These are phyloP conservation scores for Trichonephila clavata DNA, from an alignment of 1,140 invertebrate species.

Conservation along the genomic window DNA sequence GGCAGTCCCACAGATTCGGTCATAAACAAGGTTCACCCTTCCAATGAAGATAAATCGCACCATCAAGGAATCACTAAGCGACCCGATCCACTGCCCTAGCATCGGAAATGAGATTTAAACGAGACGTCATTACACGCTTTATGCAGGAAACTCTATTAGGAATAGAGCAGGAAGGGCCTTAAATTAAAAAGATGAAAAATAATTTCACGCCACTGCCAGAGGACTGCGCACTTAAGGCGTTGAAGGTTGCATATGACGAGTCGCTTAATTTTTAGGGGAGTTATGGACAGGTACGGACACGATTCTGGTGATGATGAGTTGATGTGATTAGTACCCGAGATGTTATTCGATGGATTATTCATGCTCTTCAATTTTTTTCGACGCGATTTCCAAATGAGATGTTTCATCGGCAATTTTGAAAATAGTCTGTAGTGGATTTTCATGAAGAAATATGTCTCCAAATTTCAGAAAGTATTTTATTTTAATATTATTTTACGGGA, in stretches of 20 bases:
- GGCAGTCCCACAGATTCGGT: conserved; percentile 6
- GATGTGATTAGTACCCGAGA: not conserved
- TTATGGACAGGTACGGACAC: not conserved
- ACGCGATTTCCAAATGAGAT: not conserved
- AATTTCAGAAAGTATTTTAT: too few species aligned
- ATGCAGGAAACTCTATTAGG: conserved; percentile 27
- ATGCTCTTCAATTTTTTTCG: not conserved
- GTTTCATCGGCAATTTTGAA: too few species aligned
- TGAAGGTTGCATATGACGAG: not conserved
- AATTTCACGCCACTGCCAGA: conserved; percentile 22
- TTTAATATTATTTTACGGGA: too few species aligned
- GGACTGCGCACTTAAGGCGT: not conserved
- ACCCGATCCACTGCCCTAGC: not conserved
- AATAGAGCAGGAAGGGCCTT: not conserved
- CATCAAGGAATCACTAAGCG: conserved; percentile 45
- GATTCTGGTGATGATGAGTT: not conserved
- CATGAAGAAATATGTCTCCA: too few species aligned
- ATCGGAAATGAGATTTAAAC: conserved; percentile 67
- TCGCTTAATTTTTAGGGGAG: not conserved
- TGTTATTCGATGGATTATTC: not conserved
- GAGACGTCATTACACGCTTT: conserved; percentile 51
- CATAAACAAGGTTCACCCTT: conserved; percentile 18
- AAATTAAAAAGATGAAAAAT: conserved; percentile 39
- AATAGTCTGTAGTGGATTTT: too few species aligned
- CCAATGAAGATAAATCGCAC: conserved; percentile 53